phyloP scores from a whole-genome alignment of 2,797 vertebrate species.

The Aldrovandia affinis region DNA sequence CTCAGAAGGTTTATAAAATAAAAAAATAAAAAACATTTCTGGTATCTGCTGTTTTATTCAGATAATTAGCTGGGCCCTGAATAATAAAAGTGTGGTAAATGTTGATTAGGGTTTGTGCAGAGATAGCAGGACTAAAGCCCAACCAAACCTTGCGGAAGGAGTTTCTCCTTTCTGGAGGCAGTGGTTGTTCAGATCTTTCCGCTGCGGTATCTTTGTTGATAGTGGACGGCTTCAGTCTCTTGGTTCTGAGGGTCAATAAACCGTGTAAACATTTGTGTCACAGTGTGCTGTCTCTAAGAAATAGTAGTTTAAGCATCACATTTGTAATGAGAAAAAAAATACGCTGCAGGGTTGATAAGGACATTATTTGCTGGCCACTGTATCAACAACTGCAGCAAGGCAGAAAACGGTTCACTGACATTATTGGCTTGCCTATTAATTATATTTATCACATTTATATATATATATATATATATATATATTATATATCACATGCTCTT shows the following conservation, averaged over 20 bases:
- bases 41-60: not conserved
- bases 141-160: not conserved
- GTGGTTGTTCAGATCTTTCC: not conserved
- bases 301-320: not conserved
- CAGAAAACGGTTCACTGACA: not conserved
- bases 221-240: not conserved
- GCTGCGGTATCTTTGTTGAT: not conserved
- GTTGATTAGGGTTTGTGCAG: not conserved
- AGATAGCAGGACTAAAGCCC: too few relatives aligned
- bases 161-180: not conserved
- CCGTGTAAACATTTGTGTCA: not conserved
- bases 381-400: not conserved
- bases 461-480: too few relatives aligned
- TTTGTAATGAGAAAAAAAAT: not conserved
- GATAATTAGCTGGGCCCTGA: not conserved
- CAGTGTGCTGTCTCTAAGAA: constrained; percentile 9
- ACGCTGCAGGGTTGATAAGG: not conserved
- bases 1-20: not conserved
- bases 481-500: not conserved
- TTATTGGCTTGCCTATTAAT: not conserved
- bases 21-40: too few relatives aligned
- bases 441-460: not conserved
- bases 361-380: not conserved
- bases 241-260: not conserved
- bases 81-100: not conserved